Percentiles rank a stretch among this genome's conserved stretches.
phyloP scores from a whole-genome alignment of 2,888 invertebrate genomes.

The Bugula neritina region DNA sequence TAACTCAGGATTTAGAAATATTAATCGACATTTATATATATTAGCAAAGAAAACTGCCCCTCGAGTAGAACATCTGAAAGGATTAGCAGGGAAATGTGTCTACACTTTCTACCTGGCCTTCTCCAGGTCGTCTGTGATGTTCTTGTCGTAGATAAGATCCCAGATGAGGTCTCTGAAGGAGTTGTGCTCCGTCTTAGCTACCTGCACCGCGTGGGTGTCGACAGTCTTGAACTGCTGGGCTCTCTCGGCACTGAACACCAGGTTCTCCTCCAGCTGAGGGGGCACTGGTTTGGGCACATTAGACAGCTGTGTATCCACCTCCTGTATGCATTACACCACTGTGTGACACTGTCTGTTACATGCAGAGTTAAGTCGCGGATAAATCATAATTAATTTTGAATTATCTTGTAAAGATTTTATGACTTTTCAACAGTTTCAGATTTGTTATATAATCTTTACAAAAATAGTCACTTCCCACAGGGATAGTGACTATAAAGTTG shows the following conservation, averaged over 20 bases:
- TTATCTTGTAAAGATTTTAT: too few species aligned
- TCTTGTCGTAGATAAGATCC: constrained; percentile 49
- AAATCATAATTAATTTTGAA: too few species aligned
- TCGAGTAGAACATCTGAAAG: too few species aligned
- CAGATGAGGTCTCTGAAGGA: constrained; percentile 52
- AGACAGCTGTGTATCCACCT: constrained; percentile 20
- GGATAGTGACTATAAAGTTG: too few species aligned
- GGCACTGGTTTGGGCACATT: constrained; percentile 16
- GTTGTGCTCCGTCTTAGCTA: constrained; percentile 48
- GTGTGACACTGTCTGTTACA: too few species aligned
- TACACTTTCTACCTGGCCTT: constrained; percentile 44
- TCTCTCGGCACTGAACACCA: constrained; percentile 24
- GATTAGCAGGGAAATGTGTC: neutral
- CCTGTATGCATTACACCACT: constrained; percentile 19
- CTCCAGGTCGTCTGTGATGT: constrained; percentile 49
- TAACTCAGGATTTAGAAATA: too few species aligned
- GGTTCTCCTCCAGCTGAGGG: constrained; percentile 16
- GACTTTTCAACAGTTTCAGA: too few species aligned
- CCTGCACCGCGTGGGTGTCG: constrained; percentile 49
- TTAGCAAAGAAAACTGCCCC: too few species aligned
- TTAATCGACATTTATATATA: too few species aligned
- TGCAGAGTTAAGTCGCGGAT: too few species aligned
- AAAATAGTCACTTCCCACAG: too few species aligned
- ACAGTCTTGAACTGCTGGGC: constrained; percentile 41
- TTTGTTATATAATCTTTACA: too few species aligned